These are phyloP conservation scores for Chymomyza procnemis DNA, from an alignment of 2,888 invertebrate genomes.

Conservation along the genomic window DNA sequence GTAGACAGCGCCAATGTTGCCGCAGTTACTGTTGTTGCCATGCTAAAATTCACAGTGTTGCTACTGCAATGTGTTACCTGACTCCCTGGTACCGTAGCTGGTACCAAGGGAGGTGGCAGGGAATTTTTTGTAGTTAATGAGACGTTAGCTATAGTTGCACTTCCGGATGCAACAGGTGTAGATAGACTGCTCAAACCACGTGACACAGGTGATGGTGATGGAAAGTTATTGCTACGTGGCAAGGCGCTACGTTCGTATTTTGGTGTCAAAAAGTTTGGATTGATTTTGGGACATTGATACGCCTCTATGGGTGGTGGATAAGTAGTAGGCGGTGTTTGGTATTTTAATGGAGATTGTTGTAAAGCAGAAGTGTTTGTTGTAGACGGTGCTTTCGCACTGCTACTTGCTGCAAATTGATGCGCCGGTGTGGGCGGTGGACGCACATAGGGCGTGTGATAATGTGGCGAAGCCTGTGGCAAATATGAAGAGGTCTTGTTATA, in stretches of 20 bases:
- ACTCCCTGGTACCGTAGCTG: conserved; percentile 14
- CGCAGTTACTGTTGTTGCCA: conserved; percentile 30
- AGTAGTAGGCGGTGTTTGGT: conserved; percentile 76
- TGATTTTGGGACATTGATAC: conserved; percentile 78
- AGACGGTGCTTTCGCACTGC: conserved; percentile 35
- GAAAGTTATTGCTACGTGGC: conserved; percentile 67
- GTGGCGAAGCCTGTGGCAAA: conserved; percentile 74
- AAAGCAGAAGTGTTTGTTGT: conserved; percentile 29
- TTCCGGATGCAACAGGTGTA: not conserved
- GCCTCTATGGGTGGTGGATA: conserved; percentile 77
- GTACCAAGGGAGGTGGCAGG: conserved; percentile 20
- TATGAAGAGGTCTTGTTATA: conserved; percentile 68
- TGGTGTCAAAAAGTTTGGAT: conserved; percentile 78
- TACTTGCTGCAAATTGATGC: conserved; percentile 55
- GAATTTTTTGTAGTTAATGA: conserved; percentile 27
- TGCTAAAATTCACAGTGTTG: conserved; percentile 36
- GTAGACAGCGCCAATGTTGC: conserved; percentile 58
- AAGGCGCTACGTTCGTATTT: conserved; percentile 75
- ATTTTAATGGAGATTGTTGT: conserved; percentile 69
- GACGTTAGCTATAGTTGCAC: not conserved
- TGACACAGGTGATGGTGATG: conserved; percentile 63
- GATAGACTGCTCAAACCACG: conserved; percentile 29
- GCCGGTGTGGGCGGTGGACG: conserved; percentile 62
- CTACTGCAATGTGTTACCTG: conserved; percentile 7
- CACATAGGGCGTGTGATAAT: conserved; percentile 69